Percentiles rank a stretch among this genome's conserved stretches.
Conservation (phyloP, 1,140 invertebrate genomes). For the Lucilia cuprina region DNA sequence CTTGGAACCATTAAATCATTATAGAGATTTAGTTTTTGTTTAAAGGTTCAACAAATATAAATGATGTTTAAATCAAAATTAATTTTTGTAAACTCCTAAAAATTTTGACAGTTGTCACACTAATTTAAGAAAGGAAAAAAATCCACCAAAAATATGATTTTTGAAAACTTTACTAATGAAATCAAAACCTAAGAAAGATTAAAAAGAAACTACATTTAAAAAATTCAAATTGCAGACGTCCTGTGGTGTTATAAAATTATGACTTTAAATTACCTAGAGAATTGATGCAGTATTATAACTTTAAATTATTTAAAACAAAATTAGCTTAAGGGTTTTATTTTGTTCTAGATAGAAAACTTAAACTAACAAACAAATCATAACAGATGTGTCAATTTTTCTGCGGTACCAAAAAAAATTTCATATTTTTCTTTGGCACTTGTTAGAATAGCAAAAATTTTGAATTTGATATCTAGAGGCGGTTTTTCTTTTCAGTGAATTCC, state of each 20-base stretch:
- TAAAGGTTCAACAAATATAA: too few relatives aligned
- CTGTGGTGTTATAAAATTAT: slow-evolving; percentile 3
- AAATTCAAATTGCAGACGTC: not conserved
- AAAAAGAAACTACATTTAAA: not conserved
- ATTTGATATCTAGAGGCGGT: not conserved
- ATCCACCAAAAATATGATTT: not conserved
- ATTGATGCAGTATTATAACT: not conserved
- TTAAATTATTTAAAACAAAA: not conserved
- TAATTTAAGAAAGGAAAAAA: not conserved
- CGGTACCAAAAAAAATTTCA: too few relatives aligned
- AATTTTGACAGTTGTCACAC: not conserved
- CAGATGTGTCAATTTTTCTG: slow-evolving; percentile 19
- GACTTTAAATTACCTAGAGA: slow-evolving; percentile 14
- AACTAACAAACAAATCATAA: slow-evolving; percentile 10
- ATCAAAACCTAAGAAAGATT: too few relatives aligned
- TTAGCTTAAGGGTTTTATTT: slow-evolving; percentile 12
- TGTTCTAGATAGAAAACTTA: not conserved
- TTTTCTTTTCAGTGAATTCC: not conserved
- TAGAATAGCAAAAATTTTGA: too few relatives aligned
- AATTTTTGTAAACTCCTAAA: too few relatives aligned
- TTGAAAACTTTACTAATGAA: not conserved
- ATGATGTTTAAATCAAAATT: too few relatives aligned
- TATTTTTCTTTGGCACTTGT: too few relatives aligned
- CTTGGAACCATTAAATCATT: too few relatives aligned
- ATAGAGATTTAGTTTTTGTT: too few relatives aligned